Conservation (phyloP, 1,140 invertebrate species). For the Magallana angulata region DNA sequence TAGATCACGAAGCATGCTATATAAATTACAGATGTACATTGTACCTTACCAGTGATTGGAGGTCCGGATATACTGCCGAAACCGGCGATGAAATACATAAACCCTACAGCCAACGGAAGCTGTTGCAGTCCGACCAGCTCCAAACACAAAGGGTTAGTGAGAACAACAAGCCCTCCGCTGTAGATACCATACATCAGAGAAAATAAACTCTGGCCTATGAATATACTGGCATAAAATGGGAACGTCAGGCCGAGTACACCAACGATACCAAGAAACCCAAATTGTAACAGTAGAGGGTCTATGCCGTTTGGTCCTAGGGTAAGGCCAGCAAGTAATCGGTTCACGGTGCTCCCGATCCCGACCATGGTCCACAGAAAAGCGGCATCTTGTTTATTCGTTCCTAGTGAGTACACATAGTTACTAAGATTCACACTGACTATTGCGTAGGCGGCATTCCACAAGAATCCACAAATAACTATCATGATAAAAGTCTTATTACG, state of each 20-base stretch:
- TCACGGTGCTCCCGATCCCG: constrained; percentile 51
- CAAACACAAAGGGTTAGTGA: constrained; percentile 30
- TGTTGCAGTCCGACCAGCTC: constrained; percentile 46
- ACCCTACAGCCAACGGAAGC: constrained; percentile 36
- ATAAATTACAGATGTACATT: no score
- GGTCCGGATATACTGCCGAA: constrained; percentile 52
- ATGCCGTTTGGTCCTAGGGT: constrained; percentile 43
- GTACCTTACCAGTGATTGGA: constrained; percentile 48
- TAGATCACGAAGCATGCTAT: no score
- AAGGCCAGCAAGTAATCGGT: constrained; percentile 54
- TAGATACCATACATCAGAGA: constrained; percentile 53
- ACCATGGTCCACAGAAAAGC: constrained; percentile 55
- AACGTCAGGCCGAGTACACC: constrained; percentile 49
- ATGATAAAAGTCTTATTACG: constrained; percentile 45
- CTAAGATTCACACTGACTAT: constrained; percentile 53
- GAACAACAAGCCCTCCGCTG: constrained; percentile 45
- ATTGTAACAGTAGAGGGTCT: constrained; percentile 55
- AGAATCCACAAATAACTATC: constrained; percentile 17
- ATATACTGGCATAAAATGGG: constrained; percentile 48
- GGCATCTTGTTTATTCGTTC: constrained; percentile 46
- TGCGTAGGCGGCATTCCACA: constrained; percentile 52
- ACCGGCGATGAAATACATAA: constrained; percentile 43
- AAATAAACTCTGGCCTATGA: constrained; percentile 51
- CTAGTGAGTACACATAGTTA: constrained; percentile 48
- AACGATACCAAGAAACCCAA: constrained; percentile 55